Evolutionary conservation across 1,140 invertebrate species (phyloP).

Genomic region (Achatina immaculata): DNA sequence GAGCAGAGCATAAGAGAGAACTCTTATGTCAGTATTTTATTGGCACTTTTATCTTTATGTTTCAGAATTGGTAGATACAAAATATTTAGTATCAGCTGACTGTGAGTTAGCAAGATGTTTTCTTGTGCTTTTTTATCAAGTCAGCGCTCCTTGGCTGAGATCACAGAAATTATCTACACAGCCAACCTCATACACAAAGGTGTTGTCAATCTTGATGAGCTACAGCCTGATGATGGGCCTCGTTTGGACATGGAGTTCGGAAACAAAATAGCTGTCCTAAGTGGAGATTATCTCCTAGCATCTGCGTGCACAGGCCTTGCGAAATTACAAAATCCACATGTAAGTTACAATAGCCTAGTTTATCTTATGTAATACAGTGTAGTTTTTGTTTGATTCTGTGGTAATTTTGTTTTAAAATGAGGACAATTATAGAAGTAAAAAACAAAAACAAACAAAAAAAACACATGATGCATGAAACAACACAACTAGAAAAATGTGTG

Average conservation of each 20-base stretch:
- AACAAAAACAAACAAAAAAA: too few species aligned
- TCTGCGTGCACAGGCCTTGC: constrained; percentile 91
- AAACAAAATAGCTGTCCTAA: constrained; percentile 93
- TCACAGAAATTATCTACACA: constrained; percentile 71
- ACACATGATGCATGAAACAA: too few species aligned
- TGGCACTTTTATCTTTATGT: too few species aligned
- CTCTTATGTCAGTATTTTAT: too few species aligned
- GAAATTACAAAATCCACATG: constrained; percentile 81
- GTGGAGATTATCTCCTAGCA: constrained; percentile 91
- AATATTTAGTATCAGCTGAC: too few species aligned
- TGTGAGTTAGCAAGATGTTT: too few species aligned
- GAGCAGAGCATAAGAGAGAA: too few species aligned
- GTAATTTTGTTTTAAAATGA: background rate
- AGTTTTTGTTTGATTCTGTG: background rate
- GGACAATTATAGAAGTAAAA: background rate
- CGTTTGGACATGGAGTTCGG: constrained; percentile 89
- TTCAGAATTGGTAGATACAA: too few species aligned
- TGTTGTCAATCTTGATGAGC: constrained; percentile 81
- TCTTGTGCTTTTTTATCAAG: constrained; percentile 61
- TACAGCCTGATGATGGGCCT: constrained; percentile 65
- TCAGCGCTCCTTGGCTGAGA: constrained; percentile 69
- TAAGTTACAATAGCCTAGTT: too few species aligned
- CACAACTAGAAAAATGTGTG: too few species aligned
- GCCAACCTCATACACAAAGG: constrained; percentile 70
- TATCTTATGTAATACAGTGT: background rate